Base-by-base conservation (phyloP, 2,113 vertebrate species). In the Lanius ludovicianus region DNA sequence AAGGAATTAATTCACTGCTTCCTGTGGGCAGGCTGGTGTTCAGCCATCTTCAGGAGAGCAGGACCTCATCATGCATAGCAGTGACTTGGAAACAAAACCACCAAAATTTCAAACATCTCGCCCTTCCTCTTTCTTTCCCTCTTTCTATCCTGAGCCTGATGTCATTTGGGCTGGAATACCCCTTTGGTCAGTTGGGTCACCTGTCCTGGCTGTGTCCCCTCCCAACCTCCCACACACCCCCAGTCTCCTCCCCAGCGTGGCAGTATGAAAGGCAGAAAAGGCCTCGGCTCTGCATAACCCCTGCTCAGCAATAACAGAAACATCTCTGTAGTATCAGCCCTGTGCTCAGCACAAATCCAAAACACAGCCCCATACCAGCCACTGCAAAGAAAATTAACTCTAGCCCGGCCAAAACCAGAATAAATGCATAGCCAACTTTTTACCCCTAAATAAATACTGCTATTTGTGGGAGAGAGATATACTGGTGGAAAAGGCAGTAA, bases 171-270 rank as follows among this genome's bases (percentile, higher is more conserved):
- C 27, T 80, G 59, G 25, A 65, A 37, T 37, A 65, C 19, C 42
- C 27, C 42, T 50, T 1, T 27, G 42, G 21, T 64, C 35, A 15
- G 27, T 14, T 6, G 35, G 22, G 59, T 64, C 57, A 56, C 11
- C 8, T 80, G 31, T 57, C 8, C 35, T 56, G 31, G 22, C 59
- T 50, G 10, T 57, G 31, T 64, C 59, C 7, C 76, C 41, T 56
- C 35, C 13, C 47, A 87, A 0, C 9, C 12, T 63, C 30, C 24
- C 30, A 5, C 5, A 6, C 6, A 55, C 3, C 20, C 11, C 7
- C 49, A 3, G 4, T 3, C 3, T 41, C 42, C 37, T 50, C 28
- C 25, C 44, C 68, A 50, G 1, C 3, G 0, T 10, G 49, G n/a
- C 49, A n/a, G 1, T 0, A 11, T 3, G 3, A 44, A 13, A 65